A percentile compares a stretch with the other conserved stretches of the same genome.
These are phyloP conservation scores for Hipposideros larvatus DNA, from an alignment of 2,797 vertebrate species.

Conservation along the genomic window DNA sequence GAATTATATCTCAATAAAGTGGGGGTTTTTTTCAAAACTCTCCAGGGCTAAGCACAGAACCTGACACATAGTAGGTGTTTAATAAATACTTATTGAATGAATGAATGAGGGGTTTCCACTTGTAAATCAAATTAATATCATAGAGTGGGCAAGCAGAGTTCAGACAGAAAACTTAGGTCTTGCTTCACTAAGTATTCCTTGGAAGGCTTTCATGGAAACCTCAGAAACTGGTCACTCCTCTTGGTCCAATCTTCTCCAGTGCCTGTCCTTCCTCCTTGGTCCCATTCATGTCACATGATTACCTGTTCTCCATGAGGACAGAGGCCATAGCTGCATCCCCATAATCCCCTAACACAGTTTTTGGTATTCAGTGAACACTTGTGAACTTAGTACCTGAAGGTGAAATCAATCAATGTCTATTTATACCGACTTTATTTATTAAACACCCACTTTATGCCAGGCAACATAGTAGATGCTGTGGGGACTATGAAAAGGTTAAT, in stretches of 20 bases:
- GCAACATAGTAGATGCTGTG: background rate
- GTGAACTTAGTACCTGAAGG: background rate
- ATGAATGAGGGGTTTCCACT: background rate
- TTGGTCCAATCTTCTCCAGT: background rate
- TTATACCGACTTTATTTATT: constrained; percentile 41
- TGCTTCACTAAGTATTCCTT: background rate
- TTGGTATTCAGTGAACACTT: background rate
- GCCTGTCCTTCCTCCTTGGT: background rate
- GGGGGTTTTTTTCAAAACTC: background rate
- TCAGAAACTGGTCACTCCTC: background rate
- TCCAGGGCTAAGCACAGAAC: background rate
- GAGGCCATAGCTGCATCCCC: background rate
- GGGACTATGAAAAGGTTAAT: background rate
- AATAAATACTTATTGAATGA: background rate
- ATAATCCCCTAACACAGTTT: background rate
- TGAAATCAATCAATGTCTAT: background rate
- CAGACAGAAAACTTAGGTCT: background rate
- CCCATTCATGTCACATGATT: background rate
- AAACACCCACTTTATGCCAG: constrained; percentile 5
- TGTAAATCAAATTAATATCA: background rate
- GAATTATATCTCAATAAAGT: background rate
- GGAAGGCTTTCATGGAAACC: background rate
- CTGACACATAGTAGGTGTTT: background rate
- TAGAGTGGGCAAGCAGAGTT: background rate
- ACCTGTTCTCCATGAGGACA: background rate